A percentile compares a stretch with the other conserved stretches of the same genome.
These are phyloP conservation scores for Nycticryphes semicollaris DNA, from an alignment of 2,113 vertebrate genomes.

Conservation along the genomic window DNA sequence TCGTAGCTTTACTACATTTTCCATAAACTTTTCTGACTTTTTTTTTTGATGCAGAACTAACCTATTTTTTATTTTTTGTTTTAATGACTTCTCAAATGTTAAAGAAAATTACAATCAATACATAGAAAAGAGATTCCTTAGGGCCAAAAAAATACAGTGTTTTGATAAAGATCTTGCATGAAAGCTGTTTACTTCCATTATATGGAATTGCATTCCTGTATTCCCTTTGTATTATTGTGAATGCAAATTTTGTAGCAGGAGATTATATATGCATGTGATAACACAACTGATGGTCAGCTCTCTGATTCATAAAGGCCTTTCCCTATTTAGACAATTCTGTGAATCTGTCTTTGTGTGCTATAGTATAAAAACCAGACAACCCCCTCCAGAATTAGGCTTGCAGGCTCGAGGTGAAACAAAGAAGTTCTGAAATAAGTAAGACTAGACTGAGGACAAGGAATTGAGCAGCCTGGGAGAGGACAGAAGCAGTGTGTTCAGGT, in stretches of 20 bases:
- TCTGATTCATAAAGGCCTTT: neutral
- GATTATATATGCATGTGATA: neutral
- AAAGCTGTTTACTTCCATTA: neutral
- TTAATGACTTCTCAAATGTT: neutral
- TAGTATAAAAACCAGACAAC: neutral
- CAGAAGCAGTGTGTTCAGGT: fast-evolving
- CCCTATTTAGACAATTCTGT: neutral
- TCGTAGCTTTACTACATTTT: neutral
- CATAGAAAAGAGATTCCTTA: neutral
- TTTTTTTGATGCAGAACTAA: neutral
- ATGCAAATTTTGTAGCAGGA: neutral
- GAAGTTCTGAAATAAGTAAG: neutral
- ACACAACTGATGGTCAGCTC: neutral
- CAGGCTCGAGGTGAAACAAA: neutral
- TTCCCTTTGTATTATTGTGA: neutral
- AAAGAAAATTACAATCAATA: neutral
- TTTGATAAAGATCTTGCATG: neutral
- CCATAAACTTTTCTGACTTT: neutral
- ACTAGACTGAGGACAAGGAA: neutral
- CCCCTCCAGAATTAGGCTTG: neutral
- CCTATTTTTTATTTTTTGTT: neutral
- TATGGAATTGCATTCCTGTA: neutral
- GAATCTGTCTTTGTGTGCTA: neutral
- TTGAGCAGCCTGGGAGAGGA: neutral
- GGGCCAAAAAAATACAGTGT: neutral